Base-by-base conservation (phyloP, 1,140 invertebrate species). In the Oreohelix idahoensis region DNA sequence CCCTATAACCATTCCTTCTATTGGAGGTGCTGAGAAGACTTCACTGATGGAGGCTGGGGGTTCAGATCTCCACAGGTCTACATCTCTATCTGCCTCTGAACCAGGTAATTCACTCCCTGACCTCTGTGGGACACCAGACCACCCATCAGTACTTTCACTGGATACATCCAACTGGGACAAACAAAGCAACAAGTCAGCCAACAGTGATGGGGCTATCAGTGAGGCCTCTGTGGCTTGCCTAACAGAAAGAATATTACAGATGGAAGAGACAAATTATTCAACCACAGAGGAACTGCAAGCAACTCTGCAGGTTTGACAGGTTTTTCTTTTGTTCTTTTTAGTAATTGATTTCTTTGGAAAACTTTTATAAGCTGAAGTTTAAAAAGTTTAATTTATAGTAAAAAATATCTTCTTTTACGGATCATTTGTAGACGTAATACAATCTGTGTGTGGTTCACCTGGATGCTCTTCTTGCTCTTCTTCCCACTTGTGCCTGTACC, bases 271-370 rank as follows among this genome's bases (percentile, higher is more conserved):
- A 29, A 96, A 96, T 89, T 96, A 96, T 90, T 95, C 96, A 75
- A 98, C 97, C n/a, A 97, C 96, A 90, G 97, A 98, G 93, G 97
- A 98, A 92, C 93, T 98, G 0, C 97, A 98, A 93, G 97, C 97
- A 0, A 98, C 97, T 0, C 93, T 98, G 66, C 97, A 98, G 87
- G 97, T 82, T 17, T 35, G 74, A 17, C 42, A 45, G 5, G 42
- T 45, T 45, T 45, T 45, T 45, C 5, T 45, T 45, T 45, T 8
- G 5, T 45, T 45, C 42, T 8, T 45, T 8, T 45, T 45, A 15
- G 15, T 45, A 15, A 45, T 45, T 45, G 15, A 5, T 8, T 45
- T 45, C 42, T 45, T 45, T 45, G 5, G 15, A 45, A 45, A 45
- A 5, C 5, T 45, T 45, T 45, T n/a, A n/a, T n/a, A n/a, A n/a